Conservation (phyloP, 2,113 vertebrate species). For the Pogona vitticeps region DNA sequence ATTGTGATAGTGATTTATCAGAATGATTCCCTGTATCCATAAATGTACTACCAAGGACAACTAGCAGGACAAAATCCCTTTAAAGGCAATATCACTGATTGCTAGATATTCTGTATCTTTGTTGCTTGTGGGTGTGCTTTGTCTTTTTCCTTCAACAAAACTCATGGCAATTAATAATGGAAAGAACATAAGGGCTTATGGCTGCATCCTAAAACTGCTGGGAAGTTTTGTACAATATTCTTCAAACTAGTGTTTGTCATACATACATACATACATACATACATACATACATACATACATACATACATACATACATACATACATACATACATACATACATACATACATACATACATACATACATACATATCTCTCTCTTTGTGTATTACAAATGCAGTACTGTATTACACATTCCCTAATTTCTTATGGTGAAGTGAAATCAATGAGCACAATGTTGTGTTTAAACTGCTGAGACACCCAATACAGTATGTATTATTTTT, state of each 20-base stretch:
- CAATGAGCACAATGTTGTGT: background rate
- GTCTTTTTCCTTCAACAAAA: background rate
- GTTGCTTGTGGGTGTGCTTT: background rate
- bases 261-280: background rate
- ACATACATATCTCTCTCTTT: background rate
- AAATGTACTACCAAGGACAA: background rate
- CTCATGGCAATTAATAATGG: constrained; percentile 25
- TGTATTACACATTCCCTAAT: background rate
- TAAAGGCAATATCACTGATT: background rate
- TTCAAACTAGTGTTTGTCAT: constrained; percentile 16
- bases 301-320: background rate
- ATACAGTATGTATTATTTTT: background rate
- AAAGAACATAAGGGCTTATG: constrained; percentile 11
- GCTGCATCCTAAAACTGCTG: constrained; percentile 22
- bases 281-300: background rate
- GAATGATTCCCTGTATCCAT: no score
- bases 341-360: background rate
- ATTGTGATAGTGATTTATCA: background rate
- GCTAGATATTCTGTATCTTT: background rate
- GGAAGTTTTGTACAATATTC: constrained; percentile 9
- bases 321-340: background rate
- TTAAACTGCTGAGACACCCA: constrained; percentile 15
- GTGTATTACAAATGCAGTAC: no score
- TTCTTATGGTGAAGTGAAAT: constrained; percentile 24
- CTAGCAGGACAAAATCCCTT: background rate